Conservation (phyloP, 2,113 vertebrate species). For the Pimephales promelas region DNA sequence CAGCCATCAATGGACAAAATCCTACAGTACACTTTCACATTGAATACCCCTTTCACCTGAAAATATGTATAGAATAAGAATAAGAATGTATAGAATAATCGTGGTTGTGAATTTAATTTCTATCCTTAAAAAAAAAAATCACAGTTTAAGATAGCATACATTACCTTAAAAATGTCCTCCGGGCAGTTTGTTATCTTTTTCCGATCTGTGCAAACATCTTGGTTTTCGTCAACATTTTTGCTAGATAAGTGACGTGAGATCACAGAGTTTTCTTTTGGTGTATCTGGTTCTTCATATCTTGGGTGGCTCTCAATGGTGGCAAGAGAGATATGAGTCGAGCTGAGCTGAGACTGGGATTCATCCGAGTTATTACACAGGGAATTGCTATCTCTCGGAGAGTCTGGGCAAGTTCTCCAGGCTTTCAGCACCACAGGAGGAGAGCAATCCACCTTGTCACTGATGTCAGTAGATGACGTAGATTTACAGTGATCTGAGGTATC, state of each 20-base stretch:
- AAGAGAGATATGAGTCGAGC: slow-evolving; percentile 56
- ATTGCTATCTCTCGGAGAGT: slow-evolving; percentile 63
- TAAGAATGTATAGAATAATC: no score
- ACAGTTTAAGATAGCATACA: not conserved
- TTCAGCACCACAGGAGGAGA: slow-evolving; percentile 70
- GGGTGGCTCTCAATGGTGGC: slow-evolving; percentile 66
- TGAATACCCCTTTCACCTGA: not conserved
- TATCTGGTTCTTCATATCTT: slow-evolving; percentile 56
- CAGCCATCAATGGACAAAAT: not conserved
- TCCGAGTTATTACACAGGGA: slow-evolving; percentile 55
- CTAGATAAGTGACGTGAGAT: slow-evolving; percentile 57
- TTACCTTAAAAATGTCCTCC: slow-evolving; percentile 77
- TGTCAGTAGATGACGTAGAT: slow-evolving; percentile 66
- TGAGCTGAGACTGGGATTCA: slow-evolving; percentile 54
- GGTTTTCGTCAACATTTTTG: slow-evolving; percentile 68
- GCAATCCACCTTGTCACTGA: slow-evolving; percentile 42
- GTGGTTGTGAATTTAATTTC: not conserved
- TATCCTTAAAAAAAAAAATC: not conserved
- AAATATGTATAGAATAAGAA: not conserved
- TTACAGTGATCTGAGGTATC: slow-evolving; percentile 60
- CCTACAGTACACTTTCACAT: not conserved
- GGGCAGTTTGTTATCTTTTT: slow-evolving; percentile 65
- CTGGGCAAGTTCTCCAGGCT: slow-evolving; percentile 66
- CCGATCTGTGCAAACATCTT: slow-evolving; percentile 64
- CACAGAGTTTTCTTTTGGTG: slow-evolving; percentile 67